Conservation (phyloP, 2,888 invertebrate genomes). For the Leptinotarsa haldemani region DNA sequence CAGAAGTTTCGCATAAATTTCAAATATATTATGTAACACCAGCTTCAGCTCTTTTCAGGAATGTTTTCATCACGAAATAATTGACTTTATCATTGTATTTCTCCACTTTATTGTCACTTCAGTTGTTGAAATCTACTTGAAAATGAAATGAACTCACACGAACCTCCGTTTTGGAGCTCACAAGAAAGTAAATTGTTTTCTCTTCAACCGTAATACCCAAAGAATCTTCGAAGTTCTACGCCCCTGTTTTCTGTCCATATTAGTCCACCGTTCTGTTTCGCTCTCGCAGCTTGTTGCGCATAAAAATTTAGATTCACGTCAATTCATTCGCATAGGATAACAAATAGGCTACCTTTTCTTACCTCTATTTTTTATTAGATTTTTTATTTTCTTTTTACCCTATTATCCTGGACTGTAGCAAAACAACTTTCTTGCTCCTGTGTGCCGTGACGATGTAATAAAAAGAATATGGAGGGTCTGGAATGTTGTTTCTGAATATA, state of each 20-base stretch:
- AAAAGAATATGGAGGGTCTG: slow-evolving; percentile 36
- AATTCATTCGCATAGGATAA: slow-evolving; percentile 36
- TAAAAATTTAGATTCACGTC: slow-evolving; percentile 38
- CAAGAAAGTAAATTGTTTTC: too few species aligned
- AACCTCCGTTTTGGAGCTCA: too few species aligned
- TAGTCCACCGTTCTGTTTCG: background rate
- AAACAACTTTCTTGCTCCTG: slow-evolving; percentile 34
- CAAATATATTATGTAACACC: too few species aligned
- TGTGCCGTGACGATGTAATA: slow-evolving; percentile 30
- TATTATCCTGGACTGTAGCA: slow-evolving; percentile 36
- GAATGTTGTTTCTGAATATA: slow-evolving; percentile 41
- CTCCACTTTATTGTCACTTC: too few species aligned
- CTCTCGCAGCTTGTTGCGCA: slow-evolving; percentile 30
- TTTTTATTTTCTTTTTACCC: slow-evolving; percentile 34
- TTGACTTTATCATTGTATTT: too few species aligned
- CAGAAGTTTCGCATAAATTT: too few species aligned
- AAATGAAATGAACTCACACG: too few species aligned
- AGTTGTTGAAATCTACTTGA: too few species aligned
- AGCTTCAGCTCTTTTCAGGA: too few species aligned
- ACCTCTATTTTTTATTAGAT: slow-evolving; percentile 37
- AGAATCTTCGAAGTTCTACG: background rate
- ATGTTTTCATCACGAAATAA: too few species aligned
- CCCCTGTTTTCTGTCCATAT: slow-evolving; percentile 19
- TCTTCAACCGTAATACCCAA: background rate
- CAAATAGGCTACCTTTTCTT: slow-evolving; percentile 40